These are phyloP conservation scores for Siniperca scherzeri DNA, from an alignment of 2,797 vertebrate genomes.

Conservation along the genomic window DNA sequence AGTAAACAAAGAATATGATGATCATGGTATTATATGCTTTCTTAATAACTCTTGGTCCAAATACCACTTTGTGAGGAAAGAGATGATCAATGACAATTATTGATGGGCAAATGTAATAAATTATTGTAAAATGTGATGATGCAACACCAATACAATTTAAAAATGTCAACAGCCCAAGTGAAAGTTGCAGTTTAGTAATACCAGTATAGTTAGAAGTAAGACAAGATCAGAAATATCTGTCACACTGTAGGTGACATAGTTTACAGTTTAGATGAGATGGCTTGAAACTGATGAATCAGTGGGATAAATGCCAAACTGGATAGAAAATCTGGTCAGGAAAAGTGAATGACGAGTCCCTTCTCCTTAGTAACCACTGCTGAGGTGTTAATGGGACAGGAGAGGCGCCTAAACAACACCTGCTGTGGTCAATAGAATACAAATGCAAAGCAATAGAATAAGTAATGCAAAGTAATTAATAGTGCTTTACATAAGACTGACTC, in stretches of 20 bases:
- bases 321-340: conserved; percentile 10
- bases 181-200: not conserved
- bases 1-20: not conserved
- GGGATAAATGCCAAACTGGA: not conserved
- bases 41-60: not conserved
- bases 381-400: conserved; percentile 31
- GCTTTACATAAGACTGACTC: not conserved
- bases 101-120: not conserved
- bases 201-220: not conserved
- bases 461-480: not conserved
- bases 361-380: conserved; percentile 7
- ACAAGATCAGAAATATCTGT: not conserved
- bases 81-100: not conserved
- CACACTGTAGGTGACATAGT: not conserved
- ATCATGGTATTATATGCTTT: not conserved
- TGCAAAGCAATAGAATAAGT: not conserved
- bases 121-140: not conserved
- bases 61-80: not conserved
- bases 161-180: not conserved
- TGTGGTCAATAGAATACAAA: not conserved
- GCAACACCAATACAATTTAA: not conserved
- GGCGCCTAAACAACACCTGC: not conserved
- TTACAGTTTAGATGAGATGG: not conserved
- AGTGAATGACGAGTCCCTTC: not conserved
- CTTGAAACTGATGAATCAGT: conserved; percentile 11